Percentiles rank a stretch among this genome's conserved stretches.
Conservation (phyloP, 2,888 invertebrate species). For the Agrilus mali region DNA sequence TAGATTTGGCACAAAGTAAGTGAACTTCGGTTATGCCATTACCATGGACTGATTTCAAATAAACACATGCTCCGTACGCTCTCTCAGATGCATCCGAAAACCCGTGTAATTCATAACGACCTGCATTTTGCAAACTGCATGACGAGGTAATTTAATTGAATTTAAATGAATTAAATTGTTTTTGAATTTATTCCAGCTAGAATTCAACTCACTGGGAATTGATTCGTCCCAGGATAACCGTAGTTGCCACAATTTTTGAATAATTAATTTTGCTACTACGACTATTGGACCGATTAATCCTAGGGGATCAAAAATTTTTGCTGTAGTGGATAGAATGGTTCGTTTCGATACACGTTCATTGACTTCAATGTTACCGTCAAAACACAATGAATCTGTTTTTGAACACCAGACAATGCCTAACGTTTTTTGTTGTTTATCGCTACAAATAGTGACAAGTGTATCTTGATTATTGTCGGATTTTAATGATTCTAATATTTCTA, state of each 20-base stretch:
- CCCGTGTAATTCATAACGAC: constrained; percentile 11
- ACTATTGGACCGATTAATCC: constrained; percentile 15
- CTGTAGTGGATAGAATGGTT: constrained; percentile 8
- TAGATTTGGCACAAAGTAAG: constrained; percentile 9
- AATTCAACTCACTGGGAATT: constrained; percentile 11
- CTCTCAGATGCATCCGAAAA: constrained; percentile 12
- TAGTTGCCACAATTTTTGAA: constrained; percentile 17
- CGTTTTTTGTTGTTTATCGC: constrained; percentile 2
- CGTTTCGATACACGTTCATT: constrained; percentile 3
- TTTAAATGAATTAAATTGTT: constrained; percentile 6
- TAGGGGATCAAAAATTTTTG: constrained; percentile 15
- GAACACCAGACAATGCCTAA: constrained; percentile 7
- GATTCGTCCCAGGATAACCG: constrained; percentile 18
- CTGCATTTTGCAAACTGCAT: background rate
- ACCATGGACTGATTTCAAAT: constrained; percentile 3
- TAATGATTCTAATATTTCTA: no score
- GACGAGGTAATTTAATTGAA: constrained; percentile 8
- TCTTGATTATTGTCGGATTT: no score
- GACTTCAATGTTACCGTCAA: background rate
- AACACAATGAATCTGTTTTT: constrained; percentile 4
- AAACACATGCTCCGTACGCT: constrained; percentile 7
- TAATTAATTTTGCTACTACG: constrained; percentile 16
- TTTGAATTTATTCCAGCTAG: constrained; percentile 1
- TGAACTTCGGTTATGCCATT: background rate
- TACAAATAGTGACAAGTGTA: background rate